phyloP scores from a whole-genome alignment of 2,113 vertebrate genomes.

The Notarius quadriscutis region DNA sequence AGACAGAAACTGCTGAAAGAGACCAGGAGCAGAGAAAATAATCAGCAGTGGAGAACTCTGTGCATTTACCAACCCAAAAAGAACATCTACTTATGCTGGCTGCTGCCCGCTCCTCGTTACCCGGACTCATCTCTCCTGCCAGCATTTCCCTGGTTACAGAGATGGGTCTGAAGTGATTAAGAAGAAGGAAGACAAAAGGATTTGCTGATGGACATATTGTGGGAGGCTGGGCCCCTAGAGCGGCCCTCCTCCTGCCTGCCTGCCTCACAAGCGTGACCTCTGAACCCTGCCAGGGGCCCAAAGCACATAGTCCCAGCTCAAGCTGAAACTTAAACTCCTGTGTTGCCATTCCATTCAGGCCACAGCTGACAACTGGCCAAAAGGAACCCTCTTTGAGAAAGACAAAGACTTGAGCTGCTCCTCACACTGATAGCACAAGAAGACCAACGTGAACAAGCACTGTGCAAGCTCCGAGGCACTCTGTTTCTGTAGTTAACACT shows the following conservation, averaged over 20 bases:
- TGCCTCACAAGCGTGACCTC: slow-evolving; percentile 54
- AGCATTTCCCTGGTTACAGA: slow-evolving; percentile 47
- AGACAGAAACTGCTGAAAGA: slow-evolving; percentile 32
- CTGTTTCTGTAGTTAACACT: slow-evolving; percentile 8
- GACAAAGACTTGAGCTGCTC: slow-evolving; percentile 19
- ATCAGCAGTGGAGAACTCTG: slow-evolving; percentile 38
- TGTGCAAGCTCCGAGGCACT: background rate
- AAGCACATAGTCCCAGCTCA: slow-evolving; percentile 22
- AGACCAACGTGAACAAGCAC: background rate
- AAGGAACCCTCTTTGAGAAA: slow-evolving; percentile 13
- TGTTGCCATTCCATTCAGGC: slow-evolving; percentile 52
- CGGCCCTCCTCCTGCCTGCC: slow-evolving; percentile 38
- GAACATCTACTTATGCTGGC: slow-evolving; percentile 24
- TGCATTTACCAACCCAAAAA: slow-evolving; percentile 44
- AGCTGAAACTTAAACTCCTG: slow-evolving; percentile 57
- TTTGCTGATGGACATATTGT: slow-evolving; percentile 49
- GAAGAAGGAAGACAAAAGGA: slow-evolving; percentile 43
- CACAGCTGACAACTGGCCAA: slow-evolving; percentile 49
- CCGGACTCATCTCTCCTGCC: slow-evolving; percentile 35
- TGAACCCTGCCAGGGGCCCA: slow-evolving; percentile 54
- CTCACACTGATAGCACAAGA: background rate
- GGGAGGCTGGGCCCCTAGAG: slow-evolving; percentile 41
- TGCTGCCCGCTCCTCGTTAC: slow-evolving; percentile 8
- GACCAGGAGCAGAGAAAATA: slow-evolving; percentile 48
- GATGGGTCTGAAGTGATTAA: slow-evolving; percentile 33